Base-by-base conservation (phyloP, 2,888 invertebrate species). In the Hyles lineata region DNA sequence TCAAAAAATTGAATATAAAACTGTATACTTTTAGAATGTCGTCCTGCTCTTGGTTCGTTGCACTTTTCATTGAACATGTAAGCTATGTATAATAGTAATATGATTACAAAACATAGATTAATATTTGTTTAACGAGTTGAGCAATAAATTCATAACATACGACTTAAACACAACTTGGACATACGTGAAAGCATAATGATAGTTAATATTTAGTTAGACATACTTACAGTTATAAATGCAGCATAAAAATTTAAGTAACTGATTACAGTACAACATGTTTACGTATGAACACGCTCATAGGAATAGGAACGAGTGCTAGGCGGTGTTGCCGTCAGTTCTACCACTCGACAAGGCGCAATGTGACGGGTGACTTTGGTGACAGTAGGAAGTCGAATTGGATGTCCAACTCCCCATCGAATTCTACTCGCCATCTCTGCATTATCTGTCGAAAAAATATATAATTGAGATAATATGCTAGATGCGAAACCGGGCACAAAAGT, bases 351-450 rank as follows among this genome's bases (percentile, higher is more conserved):
- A 98, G 95, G 73, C 95, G 95, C 80, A 98, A 92, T 15, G 95
- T 94, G 19, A 98, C 96, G 23, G 97, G 97, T 11, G 96, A 96
- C 87, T 97, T 96, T 3, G 98, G 98, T 7, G 97, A 96, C 75
- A 98, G 87, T 70, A 98, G 93, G 90, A 98, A 98, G 87, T 98
- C 97, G 84, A 98, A 98, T 84, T 97, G 96, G 50, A 97, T 90
- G 82, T 97, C 96, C 77, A 98, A 87, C 63, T 97, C 96, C 19
- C 96, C 95, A 62, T 96, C 95, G 77, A 96, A 96, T 73, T 95
- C 95, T 35, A 98, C 96, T 72, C 96, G 95, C 91, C 97, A 98
- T 82, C 96, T 96, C 80, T 96, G 95, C 77, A 97, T 89, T 81
- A 97, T 95, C 97, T 97, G 92, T 50, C 87, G 90, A 79, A 50